These are phyloP conservation scores for Poeciliopsis turrubarensis DNA, from an alignment of 2,113 vertebrate species.

Conservation along the genomic window DNA sequence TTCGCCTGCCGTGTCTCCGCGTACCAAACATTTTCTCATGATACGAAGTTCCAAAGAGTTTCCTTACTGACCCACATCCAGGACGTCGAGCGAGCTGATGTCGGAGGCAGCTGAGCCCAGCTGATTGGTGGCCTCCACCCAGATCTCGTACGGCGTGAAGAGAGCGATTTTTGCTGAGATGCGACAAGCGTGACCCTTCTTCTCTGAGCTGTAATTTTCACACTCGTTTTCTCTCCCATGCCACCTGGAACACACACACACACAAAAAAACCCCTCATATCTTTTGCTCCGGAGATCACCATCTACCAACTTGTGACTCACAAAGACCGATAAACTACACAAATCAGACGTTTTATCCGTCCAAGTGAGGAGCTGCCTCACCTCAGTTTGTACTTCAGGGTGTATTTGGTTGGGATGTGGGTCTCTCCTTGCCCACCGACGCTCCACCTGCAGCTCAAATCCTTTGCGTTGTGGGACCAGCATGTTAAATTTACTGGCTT, in stretches of 20 bases:
- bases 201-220: conserved; percentile 83
- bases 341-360: not conserved
- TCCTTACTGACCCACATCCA: conserved; percentile 89
- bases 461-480: conserved; percentile 94
- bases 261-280: too few relatives aligned
- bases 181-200: conserved; percentile 87
- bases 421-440: conserved; percentile 87
- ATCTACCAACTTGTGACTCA: too few relatives aligned
- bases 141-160: conserved; percentile 95
- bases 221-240: conserved; percentile 91
- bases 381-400: conserved; percentile 95
- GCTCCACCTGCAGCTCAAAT: conserved; percentile 90
- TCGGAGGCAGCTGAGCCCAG: conserved; percentile 89
- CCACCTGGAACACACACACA: conserved; percentile 82
- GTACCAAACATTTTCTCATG: not conserved
- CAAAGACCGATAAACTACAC: not conserved
- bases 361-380: conserved; percentile 68
- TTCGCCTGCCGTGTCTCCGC: not conserved
- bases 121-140: conserved; percentile 92
- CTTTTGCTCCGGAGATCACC: not conserved
- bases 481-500: conserved; percentile 92
- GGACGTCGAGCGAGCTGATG: conserved; percentile 89
- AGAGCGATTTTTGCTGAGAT: conserved; percentile 92
- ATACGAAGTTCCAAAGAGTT: not conserved
- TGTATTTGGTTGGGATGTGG: conserved; percentile 91